Evolutionary conservation across 2,113 vertebrate species (phyloP).

Genomic region (Dasyornis broadbenti): DNA sequence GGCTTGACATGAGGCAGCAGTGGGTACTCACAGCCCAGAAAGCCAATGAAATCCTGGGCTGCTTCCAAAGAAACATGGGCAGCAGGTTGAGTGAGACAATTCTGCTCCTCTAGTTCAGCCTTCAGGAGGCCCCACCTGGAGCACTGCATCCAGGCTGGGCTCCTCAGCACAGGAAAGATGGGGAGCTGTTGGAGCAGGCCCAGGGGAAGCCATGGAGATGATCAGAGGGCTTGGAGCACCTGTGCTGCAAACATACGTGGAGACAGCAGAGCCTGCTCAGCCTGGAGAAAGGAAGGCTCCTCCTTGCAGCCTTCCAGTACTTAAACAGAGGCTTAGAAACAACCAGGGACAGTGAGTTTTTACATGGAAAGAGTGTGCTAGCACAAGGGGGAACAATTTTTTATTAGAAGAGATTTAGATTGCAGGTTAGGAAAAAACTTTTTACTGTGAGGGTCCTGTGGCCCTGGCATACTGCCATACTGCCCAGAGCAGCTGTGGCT

Average conservation of each 20-base stretch:
- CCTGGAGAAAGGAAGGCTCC: not conserved
- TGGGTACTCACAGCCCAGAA: not conserved
- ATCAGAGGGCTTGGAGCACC: not conserved
- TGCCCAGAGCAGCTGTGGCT: not conserved
- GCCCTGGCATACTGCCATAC: no score
- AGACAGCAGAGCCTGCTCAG: not conserved
- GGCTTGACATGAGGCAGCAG: not conserved
- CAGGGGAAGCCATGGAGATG: no score
- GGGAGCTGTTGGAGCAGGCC: not conserved
- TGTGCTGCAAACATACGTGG: no score
- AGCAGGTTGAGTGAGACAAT: not conserved
- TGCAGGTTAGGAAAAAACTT: not conserved
- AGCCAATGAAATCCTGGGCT: not conserved
- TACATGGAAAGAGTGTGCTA: not conserved
- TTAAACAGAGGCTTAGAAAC: not conserved
- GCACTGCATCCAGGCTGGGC: fast-evolving
- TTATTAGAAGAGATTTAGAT: no score
- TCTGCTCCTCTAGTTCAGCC: no score
- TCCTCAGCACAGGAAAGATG: not conserved
- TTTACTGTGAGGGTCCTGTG: not conserved
- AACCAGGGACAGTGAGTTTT: not conserved
- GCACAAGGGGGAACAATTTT: not conserved
- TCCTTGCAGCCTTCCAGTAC: not conserved
- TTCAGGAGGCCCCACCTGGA: not conserved
- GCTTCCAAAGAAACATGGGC: not conserved